Evolutionary conservation across 2,888 invertebrate species (phyloP).

Genomic region (Thyatira batis): DNA sequence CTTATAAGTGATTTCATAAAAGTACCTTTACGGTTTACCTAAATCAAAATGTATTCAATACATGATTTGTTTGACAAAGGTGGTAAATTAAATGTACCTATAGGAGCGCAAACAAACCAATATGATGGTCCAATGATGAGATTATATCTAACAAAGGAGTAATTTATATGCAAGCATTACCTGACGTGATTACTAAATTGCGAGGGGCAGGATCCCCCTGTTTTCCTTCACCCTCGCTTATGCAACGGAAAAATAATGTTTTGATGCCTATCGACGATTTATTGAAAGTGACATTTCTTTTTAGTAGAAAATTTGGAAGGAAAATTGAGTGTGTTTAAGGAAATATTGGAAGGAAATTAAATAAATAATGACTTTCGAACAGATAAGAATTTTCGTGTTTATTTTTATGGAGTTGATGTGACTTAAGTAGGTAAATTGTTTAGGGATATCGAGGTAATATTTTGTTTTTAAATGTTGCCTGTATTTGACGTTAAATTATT

Average conservation of each 20-base stretch:
- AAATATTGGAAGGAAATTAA: conserved; percentile 11
- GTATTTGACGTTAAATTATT: not conserved
- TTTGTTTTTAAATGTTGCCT: not conserved
- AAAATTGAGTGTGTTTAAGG: conserved; percentile 44
- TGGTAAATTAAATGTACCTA: not conserved
- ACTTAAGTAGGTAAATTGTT: not conserved
- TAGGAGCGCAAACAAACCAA: conserved; percentile 37
- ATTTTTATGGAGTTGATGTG: not conserved
- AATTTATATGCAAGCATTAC: conserved; percentile 77
- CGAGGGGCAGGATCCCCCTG: conserved; percentile 50
- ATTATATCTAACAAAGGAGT: conserved; percentile 66
- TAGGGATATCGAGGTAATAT: not conserved
- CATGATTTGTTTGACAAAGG: not conserved
- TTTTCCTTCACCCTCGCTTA: conserved; percentile 47
- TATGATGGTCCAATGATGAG: conserved; percentile 54
- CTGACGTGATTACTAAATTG: conserved; percentile 74
- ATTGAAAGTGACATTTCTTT: conserved; percentile 58
- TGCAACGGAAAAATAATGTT: conserved; percentile 56
- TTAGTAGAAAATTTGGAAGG: conserved; percentile 29
- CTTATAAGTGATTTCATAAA: too few species aligned
- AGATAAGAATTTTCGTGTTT: conserved; percentile 19
- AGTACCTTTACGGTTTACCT: too few species aligned
- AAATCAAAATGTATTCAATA: not conserved
- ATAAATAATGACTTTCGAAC: conserved; percentile 8
- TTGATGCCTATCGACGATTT: conserved; percentile 59